Evolutionary conservation across 2,888 invertebrate species (phyloP), one percentile per base, ranked within the genome.

Genomic region (Polymixis flavicincta): DNA sequence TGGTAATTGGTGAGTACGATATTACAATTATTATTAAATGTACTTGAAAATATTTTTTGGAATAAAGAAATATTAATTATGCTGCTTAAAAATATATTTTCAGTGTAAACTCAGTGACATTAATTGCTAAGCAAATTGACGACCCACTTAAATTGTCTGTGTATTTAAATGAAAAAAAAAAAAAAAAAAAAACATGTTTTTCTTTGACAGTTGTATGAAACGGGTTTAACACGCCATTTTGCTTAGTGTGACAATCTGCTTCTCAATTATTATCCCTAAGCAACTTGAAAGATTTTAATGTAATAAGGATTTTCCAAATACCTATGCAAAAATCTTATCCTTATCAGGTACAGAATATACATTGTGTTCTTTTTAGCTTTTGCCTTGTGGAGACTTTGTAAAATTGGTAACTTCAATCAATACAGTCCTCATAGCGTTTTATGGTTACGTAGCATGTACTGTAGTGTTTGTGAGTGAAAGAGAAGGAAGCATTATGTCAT

Each of bases 1-100:
- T 61, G 25, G 48, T 48, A 13, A 25, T 61, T 61, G 54, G 73
- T 74, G 48, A 74, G 74, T 72, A 32, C 2, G 45, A 42, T 14
- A 54, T 25, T 14, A 28, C 28, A 42, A 11, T 28, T 70, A 50
- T 71, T 50, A 28, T 45, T 37, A 22, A 5, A 42, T 42, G 11
- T 42, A 42, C 4, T 52, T 52, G 52, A 22, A n/a, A 52, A 54
- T 11, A 11, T n/a, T 54, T 13, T n/a, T 13, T n/a, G 54, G n/a
- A n/a, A 55, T 55, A 14, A 25, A 55, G 2, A 55, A 54, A 54
- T 11, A n/a, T n/a, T n/a, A 0, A 0, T n/a, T 6, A 9, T n/a
- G 11, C 52, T 52, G 11, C 0, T 22, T 52, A 11, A 1, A 9
- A 50, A 19, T n/a, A n/a, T n/a, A n/a, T n/a, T n/a, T n/a, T n/a